Percentiles rank a stretch among this genome's conserved stretches.
Evolutionary conservation across 2,888 invertebrate genomes (phyloP).

Genomic region (Trachelus stipa): DNA sequence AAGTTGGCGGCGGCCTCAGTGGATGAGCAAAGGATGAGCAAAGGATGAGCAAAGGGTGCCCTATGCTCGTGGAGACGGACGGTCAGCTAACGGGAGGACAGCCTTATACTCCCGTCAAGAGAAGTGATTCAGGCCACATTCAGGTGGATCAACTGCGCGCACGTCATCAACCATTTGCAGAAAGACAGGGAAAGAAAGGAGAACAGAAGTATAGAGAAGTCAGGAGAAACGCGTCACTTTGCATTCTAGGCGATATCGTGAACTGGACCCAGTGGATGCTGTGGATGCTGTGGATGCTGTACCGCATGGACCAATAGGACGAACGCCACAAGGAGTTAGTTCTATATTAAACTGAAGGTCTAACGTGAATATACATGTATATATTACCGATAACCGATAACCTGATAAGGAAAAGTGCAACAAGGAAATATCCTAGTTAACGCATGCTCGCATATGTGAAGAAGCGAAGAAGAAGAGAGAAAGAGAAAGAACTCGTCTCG

Average conservation of each 20-base stretch:
- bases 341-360: background rate
- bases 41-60: conserved; percentile 31
- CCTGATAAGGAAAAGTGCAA: background rate
- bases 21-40: conserved; percentile 19
- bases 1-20: conserved; percentile 9
- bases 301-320: background rate
- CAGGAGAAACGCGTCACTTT: background rate
- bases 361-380: background rate
- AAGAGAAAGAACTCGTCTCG: background rate
- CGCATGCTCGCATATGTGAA: background rate
- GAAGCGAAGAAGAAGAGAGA: background rate
- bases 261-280: no score
- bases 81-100: conserved; percentile 47
- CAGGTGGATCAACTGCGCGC: conserved; percentile 18
- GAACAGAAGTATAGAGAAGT: background rate
- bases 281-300: background rate
- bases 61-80: conserved; percentile 34
- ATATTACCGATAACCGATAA: background rate
- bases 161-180: background rate
- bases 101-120: conserved; percentile 27
- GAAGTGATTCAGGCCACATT: conserved; percentile 31
- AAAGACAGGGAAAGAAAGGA: background rate
- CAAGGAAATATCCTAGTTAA: background rate
- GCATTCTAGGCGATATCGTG: background rate
- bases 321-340: background rate